Evolutionary conservation across 2,888 invertebrate genomes (phyloP).

Genomic region (Stratiomys singularior): DNA sequence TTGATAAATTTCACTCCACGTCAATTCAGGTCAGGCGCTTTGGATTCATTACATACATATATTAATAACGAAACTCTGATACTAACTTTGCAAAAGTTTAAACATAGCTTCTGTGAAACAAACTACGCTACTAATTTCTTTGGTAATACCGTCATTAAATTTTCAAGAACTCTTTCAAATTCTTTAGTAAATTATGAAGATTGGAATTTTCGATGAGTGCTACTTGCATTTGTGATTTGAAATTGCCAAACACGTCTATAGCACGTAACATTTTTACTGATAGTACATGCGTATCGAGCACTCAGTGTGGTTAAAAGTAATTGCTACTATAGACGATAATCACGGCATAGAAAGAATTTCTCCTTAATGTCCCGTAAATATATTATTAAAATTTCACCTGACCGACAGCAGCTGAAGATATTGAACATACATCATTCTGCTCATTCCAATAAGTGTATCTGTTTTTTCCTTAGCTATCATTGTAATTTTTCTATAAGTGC

Average conservation of each 20-base stretch:
- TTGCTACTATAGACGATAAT: constrained; percentile 30
- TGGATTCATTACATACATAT: too few relatives aligned
- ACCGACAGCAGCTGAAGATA: background rate
- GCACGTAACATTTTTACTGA: constrained; percentile 2
- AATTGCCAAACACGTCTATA: background rate
- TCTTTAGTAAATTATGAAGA: background rate
- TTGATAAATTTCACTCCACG: too few relatives aligned
- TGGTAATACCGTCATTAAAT: too few relatives aligned
- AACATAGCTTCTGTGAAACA: too few relatives aligned
- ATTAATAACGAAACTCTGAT: too few relatives aligned
- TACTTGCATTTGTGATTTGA: background rate
- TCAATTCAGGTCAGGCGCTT: too few relatives aligned
- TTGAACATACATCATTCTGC: constrained; percentile 4
- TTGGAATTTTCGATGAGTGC: background rate
- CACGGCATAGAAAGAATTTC: constrained; percentile 29
- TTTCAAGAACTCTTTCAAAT: constrained; percentile 12
- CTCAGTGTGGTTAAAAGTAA: constrained; percentile 7
- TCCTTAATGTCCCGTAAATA: constrained; percentile 42
- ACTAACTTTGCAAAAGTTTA: too few relatives aligned
- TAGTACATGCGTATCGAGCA: background rate
- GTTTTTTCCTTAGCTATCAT: background rate
- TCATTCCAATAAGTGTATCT: constrained; percentile 15
- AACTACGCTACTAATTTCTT: too few relatives aligned
- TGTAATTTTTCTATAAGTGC: constrained; percentile 20
- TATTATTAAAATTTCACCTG: constrained; percentile 44